Evolutionary conservation across 2,113 vertebrate species (phyloP).

Genomic region (Trochalopteron elliotii): DNA sequence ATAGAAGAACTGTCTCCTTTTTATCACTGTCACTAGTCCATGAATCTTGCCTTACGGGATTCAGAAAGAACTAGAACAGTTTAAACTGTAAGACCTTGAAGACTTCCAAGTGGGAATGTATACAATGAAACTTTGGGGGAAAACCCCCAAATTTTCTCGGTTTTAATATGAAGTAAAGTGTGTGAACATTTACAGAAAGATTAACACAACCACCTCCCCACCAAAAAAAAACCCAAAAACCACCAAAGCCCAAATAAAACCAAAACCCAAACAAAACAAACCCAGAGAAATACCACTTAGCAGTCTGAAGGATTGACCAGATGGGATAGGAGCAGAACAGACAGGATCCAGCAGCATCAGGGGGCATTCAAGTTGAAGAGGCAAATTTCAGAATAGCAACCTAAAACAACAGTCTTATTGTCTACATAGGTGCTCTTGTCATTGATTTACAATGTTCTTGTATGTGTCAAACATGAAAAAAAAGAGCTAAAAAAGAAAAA

Average conservation of each 20-base stretch:
- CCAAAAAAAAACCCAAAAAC: background rate
- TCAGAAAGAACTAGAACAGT: background rate
- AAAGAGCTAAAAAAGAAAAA: background rate
- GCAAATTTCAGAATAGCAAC: background rate
- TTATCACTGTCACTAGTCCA: background rate
- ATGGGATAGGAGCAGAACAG: background rate
- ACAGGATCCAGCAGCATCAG: background rate
- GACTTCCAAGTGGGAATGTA: background rate
- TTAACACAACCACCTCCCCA: accelerated
- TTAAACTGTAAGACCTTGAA: background rate
- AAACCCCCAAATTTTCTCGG: background rate
- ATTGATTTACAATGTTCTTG: accelerated
- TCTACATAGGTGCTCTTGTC: background rate
- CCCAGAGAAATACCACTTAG: background rate
- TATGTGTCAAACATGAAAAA: background rate
- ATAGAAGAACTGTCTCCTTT: background rate
- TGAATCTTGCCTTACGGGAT: background rate
- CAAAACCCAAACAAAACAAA: background rate
- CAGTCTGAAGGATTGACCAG: background rate
- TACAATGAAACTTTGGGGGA: background rate
- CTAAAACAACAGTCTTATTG: background rate
- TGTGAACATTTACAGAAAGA: background rate
- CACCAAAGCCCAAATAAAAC: background rate
- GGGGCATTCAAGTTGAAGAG: background rate
- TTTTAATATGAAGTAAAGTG: background rate